Percentiles rank a stretch among this genome's conserved stretches.
phyloP scores from a whole-genome alignment of 2,113 vertebrate genomes.

The Leiothrix lutea region DNA sequence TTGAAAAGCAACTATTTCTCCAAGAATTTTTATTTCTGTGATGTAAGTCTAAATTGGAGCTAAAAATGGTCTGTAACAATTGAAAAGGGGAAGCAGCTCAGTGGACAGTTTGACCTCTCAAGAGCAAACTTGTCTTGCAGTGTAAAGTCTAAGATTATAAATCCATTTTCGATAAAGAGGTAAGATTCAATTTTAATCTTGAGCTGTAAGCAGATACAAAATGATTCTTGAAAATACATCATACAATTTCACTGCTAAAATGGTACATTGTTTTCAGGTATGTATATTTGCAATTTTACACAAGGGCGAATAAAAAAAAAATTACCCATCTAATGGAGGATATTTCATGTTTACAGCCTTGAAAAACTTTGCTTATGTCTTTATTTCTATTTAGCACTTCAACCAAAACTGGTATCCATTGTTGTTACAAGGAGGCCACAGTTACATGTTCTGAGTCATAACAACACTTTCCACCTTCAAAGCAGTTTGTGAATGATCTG shows the following conservation, averaged over 20 bases:
- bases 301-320: neutral
- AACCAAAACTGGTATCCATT: neutral
- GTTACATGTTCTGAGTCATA: neutral
- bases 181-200: neutral
- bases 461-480: slow-evolving; percentile 26
- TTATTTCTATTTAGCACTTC: neutral
- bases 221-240: neutral
- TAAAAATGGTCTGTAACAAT: neutral
- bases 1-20: neutral
- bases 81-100: neutral
- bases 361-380: neutral
- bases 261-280: neutral
- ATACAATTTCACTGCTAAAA: neutral
- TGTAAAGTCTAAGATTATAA: neutral
- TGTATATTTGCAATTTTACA: neutral
- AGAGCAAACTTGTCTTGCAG: neutral
- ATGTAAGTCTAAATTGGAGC: neutral
- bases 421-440: neutral
- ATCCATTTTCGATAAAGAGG: neutral
- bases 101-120: neutral
- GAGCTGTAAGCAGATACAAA: neutral
- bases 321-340: neutral
- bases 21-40: neutral
- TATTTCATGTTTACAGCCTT: neutral
- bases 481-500: neutral